Base-by-base conservation (phyloP, 2,888 invertebrate species). In the Acheta domesticus region DNA sequence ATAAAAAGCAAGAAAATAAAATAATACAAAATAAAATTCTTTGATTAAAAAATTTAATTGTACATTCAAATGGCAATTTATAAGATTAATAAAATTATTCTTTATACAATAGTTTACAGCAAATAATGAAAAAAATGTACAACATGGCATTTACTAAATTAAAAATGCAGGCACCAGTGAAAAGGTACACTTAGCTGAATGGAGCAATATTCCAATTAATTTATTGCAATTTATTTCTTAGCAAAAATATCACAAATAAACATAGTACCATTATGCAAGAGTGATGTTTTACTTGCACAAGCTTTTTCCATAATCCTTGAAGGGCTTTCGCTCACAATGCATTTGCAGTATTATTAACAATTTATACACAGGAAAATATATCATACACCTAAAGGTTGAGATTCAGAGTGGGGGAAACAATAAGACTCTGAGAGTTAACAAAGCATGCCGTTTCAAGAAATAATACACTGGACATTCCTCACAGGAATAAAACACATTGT, bases 221-320 rank as follows among this genome's bases (percentile, higher is more conserved):
- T 76, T 76, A 79, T 49, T 50, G 78, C 48, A 48, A 20, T 73
- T 78, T 73, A 74, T 74, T 79, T 74, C 49, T 50, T 76, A 76
- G 79, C 79, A 79, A 79, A 36, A 76, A 76, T 79, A 79, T 79
- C 79, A 79, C 79, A 79, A 79, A 62, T 62, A 62, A 62, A 62
- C 62, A 62, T 62, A 62, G 62, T 62, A 62, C 62, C 62, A 62
- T 62, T n/a, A 62, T 62, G 62, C 62, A 62, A 62, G 62, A 62
- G 62, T 62, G 62, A n/a, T 62, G 62, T 62, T 19, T 62, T 62
- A 62, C 62, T 62, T 62, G 62, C 62, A 62, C 62, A 62, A 62
- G 14, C 62, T 62, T 11, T n/a, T 62, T 62, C 62, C 62, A 62
- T 62, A 62, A 11, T 62, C 12, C 62, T 62, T n/a, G n/a, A 19